Conservation (phyloP, 2,888 invertebrate genomes). For the Pristionchus arcanus region DNA sequence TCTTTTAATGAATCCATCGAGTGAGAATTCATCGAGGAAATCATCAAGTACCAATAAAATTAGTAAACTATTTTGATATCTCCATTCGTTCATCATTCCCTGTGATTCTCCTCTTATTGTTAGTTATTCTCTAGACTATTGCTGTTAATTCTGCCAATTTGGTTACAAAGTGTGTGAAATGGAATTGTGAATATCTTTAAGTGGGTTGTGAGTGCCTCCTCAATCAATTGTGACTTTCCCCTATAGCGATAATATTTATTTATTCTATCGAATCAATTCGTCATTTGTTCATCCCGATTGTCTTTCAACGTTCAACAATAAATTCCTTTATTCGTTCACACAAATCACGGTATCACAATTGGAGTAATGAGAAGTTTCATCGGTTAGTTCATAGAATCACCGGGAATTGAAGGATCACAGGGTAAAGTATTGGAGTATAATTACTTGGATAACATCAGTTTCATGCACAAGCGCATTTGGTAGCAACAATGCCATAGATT, state of each 20-base stretch:
- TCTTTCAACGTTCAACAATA: conserved; percentile 10
- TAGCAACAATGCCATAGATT: not conserved
- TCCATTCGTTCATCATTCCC: not conserved
- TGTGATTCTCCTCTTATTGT: not conserved
- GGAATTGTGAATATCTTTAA: not conserved
- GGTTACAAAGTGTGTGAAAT: not conserved
- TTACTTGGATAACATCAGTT: not conserved
- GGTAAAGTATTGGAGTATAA: not conserved
- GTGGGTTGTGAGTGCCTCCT: conserved; percentile 16
- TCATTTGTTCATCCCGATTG: not conserved
- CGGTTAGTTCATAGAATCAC: not conserved
- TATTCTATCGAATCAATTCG: not conserved
- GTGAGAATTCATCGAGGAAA: not conserved
- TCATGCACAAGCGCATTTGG: not conserved
- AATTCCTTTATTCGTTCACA: not conserved
- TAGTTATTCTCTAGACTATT: not conserved
- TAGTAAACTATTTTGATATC: not conserved
- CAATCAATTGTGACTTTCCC: conserved; percentile 5
- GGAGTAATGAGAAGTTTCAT: not conserved
- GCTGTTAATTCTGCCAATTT: not conserved
- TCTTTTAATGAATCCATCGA: conserved; percentile 1
- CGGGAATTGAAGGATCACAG: not conserved
- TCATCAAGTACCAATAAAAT: not conserved
- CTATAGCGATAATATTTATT: conserved; percentile 32
- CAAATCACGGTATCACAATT: not conserved